phyloP scores from a whole-genome alignment of 2,113 vertebrate genomes.

The Jacana jacana region DNA sequence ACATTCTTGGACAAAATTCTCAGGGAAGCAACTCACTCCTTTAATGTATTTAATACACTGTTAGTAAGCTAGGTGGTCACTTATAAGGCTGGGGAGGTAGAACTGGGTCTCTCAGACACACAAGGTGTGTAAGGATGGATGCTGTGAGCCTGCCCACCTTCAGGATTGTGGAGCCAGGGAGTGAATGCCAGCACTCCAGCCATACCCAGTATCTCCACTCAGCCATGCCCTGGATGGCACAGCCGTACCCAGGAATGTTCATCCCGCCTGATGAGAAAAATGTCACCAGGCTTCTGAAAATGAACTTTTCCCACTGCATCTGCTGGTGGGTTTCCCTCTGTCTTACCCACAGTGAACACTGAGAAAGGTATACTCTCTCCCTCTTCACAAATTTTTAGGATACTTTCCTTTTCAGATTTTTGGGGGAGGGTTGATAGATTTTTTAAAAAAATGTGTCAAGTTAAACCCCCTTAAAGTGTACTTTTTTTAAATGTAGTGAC shows the following conservation, averaged over 20 bases:
- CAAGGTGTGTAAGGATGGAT: not conserved
- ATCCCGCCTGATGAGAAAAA: not conserved
- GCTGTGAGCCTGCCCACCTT: not conserved
- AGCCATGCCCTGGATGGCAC: not conserved
- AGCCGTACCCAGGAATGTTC: not conserved
- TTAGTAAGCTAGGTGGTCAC: not conserved
- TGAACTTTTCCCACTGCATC: not conserved
- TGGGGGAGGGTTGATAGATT: too few species aligned
- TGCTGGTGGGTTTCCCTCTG: not conserved
- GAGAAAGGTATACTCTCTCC: not conserved
- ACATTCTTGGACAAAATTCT: not conserved
- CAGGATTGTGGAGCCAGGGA: accelerated
- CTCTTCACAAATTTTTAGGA: not conserved
- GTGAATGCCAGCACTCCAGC: not conserved
- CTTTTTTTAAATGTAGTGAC: not conserved
- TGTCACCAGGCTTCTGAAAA: not conserved
- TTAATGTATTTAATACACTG: not conserved
- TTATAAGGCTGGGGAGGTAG: not conserved
- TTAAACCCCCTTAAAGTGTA: not conserved
- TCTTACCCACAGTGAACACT: not conserved
- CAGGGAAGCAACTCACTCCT: not conserved
- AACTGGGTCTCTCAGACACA: not conserved
- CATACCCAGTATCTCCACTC: not conserved
- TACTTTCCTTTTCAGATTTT: not conserved
- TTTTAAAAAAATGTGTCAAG: not conserved